Conservation (phyloP, 2,797 vertebrate genomes). For the Thaleichthys pacificus region DNA sequence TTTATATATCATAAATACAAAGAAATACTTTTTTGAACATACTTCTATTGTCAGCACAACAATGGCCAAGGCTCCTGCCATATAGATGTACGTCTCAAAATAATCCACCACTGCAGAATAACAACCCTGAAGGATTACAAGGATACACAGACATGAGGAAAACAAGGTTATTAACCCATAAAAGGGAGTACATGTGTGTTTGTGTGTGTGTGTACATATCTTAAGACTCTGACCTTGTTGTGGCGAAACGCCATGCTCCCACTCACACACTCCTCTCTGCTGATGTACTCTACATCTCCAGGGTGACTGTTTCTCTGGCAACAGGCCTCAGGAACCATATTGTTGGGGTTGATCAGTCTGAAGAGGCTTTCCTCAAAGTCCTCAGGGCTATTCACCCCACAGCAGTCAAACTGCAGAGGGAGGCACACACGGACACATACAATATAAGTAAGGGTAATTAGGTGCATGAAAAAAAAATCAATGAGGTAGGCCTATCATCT, state of each 20-base stretch:
- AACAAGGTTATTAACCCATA: background rate
- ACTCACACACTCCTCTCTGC: slow-evolving; percentile 80
- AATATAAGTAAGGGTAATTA: slow-evolving; percentile 7
- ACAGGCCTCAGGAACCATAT: slow-evolving; percentile 82
- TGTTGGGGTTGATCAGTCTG: slow-evolving; percentile 64
- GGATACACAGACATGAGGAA: background rate
- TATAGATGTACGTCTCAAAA: slow-evolving; percentile 89
- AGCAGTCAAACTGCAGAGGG: slow-evolving; percentile 87
- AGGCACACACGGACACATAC: slow-evolving; percentile 74
- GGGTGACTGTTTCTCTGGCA: slow-evolving; percentile 81
- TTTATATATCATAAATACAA: background rate
- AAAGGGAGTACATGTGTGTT: background rate
- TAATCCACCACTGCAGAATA: slow-evolving; percentile 88
- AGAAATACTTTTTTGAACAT: slow-evolving; percentile 17
- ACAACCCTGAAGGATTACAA: slow-evolving; percentile 77
- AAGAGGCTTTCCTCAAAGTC: slow-evolving; percentile 86
- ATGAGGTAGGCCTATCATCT: slow-evolving; percentile 68
- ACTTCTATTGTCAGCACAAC: slow-evolving; percentile 90
- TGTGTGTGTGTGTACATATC: background rate
- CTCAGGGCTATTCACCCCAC: slow-evolving; percentile 92
- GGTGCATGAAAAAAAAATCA: slow-evolving; percentile 48
- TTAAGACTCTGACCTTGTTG: slow-evolving; percentile 80
- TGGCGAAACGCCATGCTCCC: slow-evolving; percentile 84
- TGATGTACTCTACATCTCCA: slow-evolving; percentile 71
- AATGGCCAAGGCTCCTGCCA: slow-evolving; percentile 88